Evolutionary conservation across 2,888 invertebrate species (phyloP), one percentile per base, ranked within the genome.

Genomic region (Lasioglossum villosulum): DNA sequence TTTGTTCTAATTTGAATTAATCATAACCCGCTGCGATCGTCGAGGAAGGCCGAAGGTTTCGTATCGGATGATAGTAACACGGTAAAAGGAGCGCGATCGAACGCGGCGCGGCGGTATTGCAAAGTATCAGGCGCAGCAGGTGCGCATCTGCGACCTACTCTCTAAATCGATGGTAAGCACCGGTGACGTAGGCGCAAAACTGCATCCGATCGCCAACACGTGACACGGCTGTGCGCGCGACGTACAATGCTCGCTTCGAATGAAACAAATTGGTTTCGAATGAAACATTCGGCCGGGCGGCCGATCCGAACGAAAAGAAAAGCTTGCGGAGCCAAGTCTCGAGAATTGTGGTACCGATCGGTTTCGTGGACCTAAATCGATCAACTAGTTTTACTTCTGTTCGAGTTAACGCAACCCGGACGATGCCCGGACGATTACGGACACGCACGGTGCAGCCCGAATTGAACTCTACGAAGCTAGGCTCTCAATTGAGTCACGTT

Each of bases 91-190:
- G 30, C 34, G 66, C 66, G 34, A 66, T 66, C 66, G 66, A 66
- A 66, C 23, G n/a, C 66, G 66, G 66, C 34, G 19, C n/a, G n/a
- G n/a, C n/a, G 34, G n/a, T 4, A 71, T 42, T 12, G 63, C 73
- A 52, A 85, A 63, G 45, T 63, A 48, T 56, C 73, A 63, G 74
- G 39, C 52, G 74, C 84, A 84, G 80, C 85, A 84, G 84, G 85
- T 85, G 84, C 85, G 77, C 85, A 84, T 83, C 84, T 80, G 80
- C 70, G 80, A 84, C 84, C 85, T 83, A 84, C 83, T 84, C 83
- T 84, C 75, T 79, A 76, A 84, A 84, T 85, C 85, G 76, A 85
- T 85, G 85, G 59, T 75, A 84, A 85, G 84, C 84, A 77, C 77
- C 74, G 52, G 52, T 85, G 80, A 85, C 84, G 85, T 84, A 80